Evolutionary conservation across 2,888 invertebrate species (phyloP).

Genomic region (Noctuana brunneofusca): DNA sequence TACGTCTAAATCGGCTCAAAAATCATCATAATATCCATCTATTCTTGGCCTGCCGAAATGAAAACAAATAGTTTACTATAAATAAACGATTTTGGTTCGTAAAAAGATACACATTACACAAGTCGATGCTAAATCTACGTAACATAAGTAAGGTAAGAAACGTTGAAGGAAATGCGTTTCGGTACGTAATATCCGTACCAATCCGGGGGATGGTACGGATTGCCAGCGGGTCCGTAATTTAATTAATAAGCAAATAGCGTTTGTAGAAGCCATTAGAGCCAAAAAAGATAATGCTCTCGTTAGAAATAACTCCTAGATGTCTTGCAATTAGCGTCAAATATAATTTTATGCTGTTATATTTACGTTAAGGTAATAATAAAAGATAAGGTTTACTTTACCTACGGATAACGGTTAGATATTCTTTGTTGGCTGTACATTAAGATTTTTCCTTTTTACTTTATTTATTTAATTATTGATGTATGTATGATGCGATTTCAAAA

Average conservation of each 20-base stretch:
- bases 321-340: no score
- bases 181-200: slow-evolving; percentile 57
- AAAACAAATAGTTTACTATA: not conserved
- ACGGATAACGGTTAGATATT: no score
- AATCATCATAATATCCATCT: no score
- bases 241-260: slow-evolving; percentile 44
- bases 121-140: not conserved
- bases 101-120: not conserved
- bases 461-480: no score
- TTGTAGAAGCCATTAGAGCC: slow-evolving; percentile 32
- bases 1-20: no score
- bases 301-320: not conserved
- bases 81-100: not conserved
- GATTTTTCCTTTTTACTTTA: no score
- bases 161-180: slow-evolving; percentile 71
- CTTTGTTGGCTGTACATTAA: no score
- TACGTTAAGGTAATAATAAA: no score
- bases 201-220: slow-evolving; percentile 50
- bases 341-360: no score
- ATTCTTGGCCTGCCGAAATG: not conserved
- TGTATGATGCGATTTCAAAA: no score
- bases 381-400: no score
- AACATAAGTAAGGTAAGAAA: slow-evolving; percentile 7
- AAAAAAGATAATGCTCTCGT: not conserved
- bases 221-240: slow-evolving; percentile 37